These are phyloP conservation scores for Podarcis muralis DNA, from an alignment of 2,113 vertebrate genomes.

Conservation along the genomic window DNA sequence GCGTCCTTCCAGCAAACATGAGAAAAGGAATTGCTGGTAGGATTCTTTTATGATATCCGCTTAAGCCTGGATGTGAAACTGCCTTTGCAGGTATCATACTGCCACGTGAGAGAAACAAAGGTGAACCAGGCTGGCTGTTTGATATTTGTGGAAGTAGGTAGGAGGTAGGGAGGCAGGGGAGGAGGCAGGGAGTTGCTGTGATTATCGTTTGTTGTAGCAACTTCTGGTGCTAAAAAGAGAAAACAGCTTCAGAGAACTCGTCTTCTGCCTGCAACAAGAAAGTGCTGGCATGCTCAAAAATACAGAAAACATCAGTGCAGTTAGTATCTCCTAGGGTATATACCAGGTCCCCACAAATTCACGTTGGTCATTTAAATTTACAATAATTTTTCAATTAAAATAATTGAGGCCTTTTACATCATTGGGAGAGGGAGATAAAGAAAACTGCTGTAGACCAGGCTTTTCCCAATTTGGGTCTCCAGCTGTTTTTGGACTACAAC, in stretches of 20 bases:
- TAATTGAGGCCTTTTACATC: neutral
- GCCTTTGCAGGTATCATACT: constrained; percentile 2
- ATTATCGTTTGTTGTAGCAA: constrained; percentile 15
- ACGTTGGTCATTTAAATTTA: neutral
- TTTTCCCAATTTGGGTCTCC: too few species aligned
- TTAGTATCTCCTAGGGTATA: neutral
- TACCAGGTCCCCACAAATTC: neutral
- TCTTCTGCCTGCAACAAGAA: neutral
- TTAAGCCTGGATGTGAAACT: constrained; percentile 37
- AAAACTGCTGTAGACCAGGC: neutral
- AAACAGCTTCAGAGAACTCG: neutral
- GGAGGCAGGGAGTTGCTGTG: neutral
- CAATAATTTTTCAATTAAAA: neutral
- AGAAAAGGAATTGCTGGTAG: constrained; percentile 41
- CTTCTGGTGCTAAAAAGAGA: neutral
- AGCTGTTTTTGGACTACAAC: too few species aligned
- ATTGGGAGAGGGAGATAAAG: neutral
- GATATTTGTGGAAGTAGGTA: constrained; percentile 9
- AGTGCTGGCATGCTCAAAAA: neutral
- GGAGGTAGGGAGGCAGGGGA: neutral
- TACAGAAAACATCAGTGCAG: neutral
- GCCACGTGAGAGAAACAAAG: constrained; percentile 27
- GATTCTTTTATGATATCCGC: constrained; percentile 33
- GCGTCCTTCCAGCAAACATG: constrained; percentile 46
- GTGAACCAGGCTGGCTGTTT: neutral